These are phyloP conservation scores for Volucella bombylans DNA, from an alignment of 2,888 invertebrate genomes.

Conservation along the genomic window DNA sequence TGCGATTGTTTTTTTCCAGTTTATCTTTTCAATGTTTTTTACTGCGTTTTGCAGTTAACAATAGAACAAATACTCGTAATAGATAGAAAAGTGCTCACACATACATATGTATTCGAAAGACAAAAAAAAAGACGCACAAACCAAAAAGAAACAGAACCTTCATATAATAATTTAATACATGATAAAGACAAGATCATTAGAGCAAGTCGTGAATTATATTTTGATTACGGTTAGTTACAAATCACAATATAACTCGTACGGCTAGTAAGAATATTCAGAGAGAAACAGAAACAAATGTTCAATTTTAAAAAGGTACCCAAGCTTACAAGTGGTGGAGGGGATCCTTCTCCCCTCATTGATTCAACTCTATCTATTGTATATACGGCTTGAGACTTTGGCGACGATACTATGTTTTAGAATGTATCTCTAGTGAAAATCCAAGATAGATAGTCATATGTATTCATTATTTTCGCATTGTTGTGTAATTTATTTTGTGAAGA, in stretches of 20 bases:
- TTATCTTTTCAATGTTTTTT: background rate
- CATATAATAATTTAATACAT: conserved; percentile 63
- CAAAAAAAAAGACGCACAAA: conserved; percentile 39
- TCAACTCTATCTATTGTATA: too few relatives aligned
- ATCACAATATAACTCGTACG: conserved; percentile 15
- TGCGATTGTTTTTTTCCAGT: conserved; percentile 11
- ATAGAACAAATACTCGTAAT: conserved; percentile 4
- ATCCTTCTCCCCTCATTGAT: conserved; percentile 29
- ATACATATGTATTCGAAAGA: conserved; percentile 14
- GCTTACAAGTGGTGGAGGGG: background rate
- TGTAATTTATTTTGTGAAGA: conserved; percentile 73
- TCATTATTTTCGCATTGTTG: conserved; percentile 71
- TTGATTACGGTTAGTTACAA: conserved; percentile 67
- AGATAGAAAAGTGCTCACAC: background rate
- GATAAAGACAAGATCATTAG: conserved; percentile 73
- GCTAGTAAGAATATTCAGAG: conserved; percentile 24
- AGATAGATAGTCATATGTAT: conserved; percentile 66
- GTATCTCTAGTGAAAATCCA: conserved; percentile 44
- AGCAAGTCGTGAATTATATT: conserved; percentile 72
- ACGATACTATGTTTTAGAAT: conserved; percentile 38
- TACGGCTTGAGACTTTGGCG: conserved; percentile 44
- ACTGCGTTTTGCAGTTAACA: conserved; percentile 45
- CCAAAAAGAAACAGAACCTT: conserved; percentile 11
- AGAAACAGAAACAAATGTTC: conserved; percentile 29
- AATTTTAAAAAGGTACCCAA: conserved; percentile 42